Conservation (phyloP, 2,888 invertebrate genomes). For the Sinotaia quadrata region DNA sequence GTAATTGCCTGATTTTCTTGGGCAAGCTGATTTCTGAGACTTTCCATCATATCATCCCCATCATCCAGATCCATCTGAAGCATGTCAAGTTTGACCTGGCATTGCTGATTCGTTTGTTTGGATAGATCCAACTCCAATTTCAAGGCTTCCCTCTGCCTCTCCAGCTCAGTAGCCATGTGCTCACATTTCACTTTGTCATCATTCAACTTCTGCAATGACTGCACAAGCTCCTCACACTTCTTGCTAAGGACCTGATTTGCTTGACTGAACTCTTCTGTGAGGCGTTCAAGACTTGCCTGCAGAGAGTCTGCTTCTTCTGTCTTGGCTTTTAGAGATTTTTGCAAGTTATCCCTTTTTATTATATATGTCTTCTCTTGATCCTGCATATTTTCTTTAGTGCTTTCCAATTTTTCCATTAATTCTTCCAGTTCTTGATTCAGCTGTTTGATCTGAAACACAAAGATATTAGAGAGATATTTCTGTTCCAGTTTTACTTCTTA, state of each 20-base stretch:
- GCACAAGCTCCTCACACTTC: constrained; percentile 28
- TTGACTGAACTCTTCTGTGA: constrained; percentile 34
- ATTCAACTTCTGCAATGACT: constrained; percentile 15
- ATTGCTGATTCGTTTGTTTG: constrained; percentile 25
- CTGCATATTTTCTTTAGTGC: not conserved
- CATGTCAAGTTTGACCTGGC: constrained; percentile 41
- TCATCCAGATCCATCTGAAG: constrained; percentile 45
- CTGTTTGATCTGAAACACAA: constrained; percentile 5
- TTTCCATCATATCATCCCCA: constrained; percentile 31
- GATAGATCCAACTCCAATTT: constrained; percentile 23
- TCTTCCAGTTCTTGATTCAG: constrained; percentile 9
- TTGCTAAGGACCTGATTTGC: constrained; percentile 27
- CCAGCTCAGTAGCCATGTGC: constrained; percentile 18
- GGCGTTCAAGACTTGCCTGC: constrained; percentile 25
- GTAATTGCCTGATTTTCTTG: constrained; percentile 38
- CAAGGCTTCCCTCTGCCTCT: constrained; percentile 28
- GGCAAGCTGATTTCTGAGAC: constrained; percentile 30
- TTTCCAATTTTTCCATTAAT: constrained; percentile 11
- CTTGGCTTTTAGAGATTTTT: constrained; percentile 1
- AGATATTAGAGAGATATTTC: too few species aligned
- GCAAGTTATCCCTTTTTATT: constrained; percentile 25
- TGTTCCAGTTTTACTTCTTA: too few species aligned
- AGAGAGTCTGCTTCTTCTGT: constrained; percentile 11
- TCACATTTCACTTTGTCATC: constrained; percentile 32
- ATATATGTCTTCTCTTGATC: constrained; percentile 13